Evolutionary conservation across 35 echinoderm and acorn worm genomes (phyloP).

Genomic region (Lytechinus variegatus): DNA sequence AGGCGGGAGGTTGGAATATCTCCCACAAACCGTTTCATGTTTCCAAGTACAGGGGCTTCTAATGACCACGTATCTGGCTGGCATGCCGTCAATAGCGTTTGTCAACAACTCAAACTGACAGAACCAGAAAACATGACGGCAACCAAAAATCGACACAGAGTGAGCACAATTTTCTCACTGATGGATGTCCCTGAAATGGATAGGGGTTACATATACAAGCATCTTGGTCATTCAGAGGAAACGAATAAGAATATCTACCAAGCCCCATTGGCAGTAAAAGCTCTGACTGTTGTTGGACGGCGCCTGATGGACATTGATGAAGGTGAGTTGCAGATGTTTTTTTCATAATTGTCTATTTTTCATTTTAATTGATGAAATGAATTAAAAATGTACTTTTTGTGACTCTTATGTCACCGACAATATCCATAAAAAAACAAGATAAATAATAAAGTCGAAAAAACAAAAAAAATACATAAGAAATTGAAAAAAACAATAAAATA

Average conservation of each 20-base stretch:
- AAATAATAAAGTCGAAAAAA: no score
- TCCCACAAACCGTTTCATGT: slow-evolving; percentile 60
- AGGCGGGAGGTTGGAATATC: slow-evolving; percentile 39
- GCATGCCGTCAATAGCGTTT: slow-evolving; percentile 64
- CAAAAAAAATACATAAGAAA: no score
- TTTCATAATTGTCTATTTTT: no score
- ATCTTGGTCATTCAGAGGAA: slow-evolving; percentile 66
- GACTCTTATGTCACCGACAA: no score
- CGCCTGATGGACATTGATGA: background rate
- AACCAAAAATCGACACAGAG: slow-evolving; percentile 63
- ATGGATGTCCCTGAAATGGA: slow-evolving; percentile 64
- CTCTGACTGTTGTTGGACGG: background rate
- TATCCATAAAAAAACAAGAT: no score
- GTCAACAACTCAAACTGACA: slow-evolving; percentile 8
- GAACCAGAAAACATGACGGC: slow-evolving; percentile 55
- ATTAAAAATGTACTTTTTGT: no score
- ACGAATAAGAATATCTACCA: slow-evolving; percentile 70
- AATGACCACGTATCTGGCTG: slow-evolving; percentile 68
- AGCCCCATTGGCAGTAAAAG: slow-evolving; percentile 55
- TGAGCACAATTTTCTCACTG: slow-evolving; percentile 54
- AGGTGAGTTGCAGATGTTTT: background rate
- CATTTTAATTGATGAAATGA: no score
- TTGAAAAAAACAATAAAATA: no score
- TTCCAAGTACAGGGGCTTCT: slow-evolving; percentile 61
- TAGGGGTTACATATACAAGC: slow-evolving; percentile 67